phyloP scores from a whole-genome alignment of 2,888 invertebrate genomes.

The Coremacera marginata region DNA sequence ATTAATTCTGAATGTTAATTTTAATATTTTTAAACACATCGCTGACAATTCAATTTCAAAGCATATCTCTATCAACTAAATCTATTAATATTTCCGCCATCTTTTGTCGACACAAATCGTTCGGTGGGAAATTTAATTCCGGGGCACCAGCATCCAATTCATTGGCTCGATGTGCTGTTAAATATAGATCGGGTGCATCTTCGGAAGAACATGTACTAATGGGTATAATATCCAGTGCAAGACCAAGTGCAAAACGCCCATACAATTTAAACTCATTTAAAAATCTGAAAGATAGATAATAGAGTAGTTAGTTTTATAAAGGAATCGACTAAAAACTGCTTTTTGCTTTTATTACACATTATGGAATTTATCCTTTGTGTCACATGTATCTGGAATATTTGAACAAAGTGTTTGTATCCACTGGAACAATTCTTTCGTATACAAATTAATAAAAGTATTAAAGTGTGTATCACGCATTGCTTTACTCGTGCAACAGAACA shows the following conservation, averaged over 20 bases:
- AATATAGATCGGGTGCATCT: constrained; percentile 79
- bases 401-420: constrained; percentile 73
- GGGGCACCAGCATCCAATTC: constrained; percentile 65
- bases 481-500: constrained; percentile 77
- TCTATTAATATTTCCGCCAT: constrained; percentile 79
- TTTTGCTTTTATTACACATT: constrained; percentile 70
- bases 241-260: constrained; percentile 77
- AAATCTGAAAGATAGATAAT: constrained; percentile 70
- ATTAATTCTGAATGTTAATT: too few relatives aligned
- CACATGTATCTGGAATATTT: constrained; percentile 60
- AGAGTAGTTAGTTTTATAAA: background rate
- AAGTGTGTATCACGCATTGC: constrained; percentile 74
- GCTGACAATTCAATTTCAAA: too few relatives aligned
- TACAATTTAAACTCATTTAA: constrained; percentile 75
- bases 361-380: constrained; percentile 71
- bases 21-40: too few relatives aligned
- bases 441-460: constrained; percentile 73
- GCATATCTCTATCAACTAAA: constrained; percentile 74
- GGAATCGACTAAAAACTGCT: background rate
- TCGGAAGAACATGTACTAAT: constrained; percentile 79
- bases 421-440: constrained; percentile 73
- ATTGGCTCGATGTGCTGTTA: constrained; percentile 60
- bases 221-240: constrained; percentile 80
- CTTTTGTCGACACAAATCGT: constrained; percentile 75
- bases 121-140: constrained; percentile 70